Evolutionary conservation across 2,888 invertebrate genomes (phyloP).

Genomic region (Chelonus formosanus): DNA sequence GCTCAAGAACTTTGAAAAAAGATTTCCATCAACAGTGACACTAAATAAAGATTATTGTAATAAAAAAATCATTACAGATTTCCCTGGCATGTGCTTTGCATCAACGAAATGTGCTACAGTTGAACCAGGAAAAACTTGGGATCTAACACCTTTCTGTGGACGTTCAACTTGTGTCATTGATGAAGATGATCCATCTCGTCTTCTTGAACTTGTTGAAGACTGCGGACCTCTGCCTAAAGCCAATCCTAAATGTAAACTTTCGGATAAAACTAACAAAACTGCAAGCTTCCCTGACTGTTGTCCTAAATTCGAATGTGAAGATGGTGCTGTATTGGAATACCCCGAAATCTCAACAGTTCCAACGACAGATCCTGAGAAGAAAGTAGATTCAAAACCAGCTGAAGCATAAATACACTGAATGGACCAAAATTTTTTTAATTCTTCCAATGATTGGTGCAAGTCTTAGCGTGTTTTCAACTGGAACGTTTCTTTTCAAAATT

Average conservation of each 20-base stretch:
- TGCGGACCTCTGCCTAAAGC: slow-evolving; percentile 88
- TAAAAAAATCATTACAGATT: slow-evolving; percentile 69
- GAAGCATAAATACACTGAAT: slow-evolving; percentile 32
- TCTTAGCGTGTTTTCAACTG: too few relatives aligned
- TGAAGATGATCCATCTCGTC: slow-evolving; percentile 78
- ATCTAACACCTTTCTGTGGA: slow-evolving; percentile 89
- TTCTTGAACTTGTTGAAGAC: slow-evolving; percentile 86
- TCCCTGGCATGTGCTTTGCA: slow-evolving; percentile 91
- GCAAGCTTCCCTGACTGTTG: slow-evolving; percentile 88
- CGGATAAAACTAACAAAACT: slow-evolving; percentile 89
- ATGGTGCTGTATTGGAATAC: slow-evolving; percentile 85
- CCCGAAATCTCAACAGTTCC: slow-evolving; percentile 77
- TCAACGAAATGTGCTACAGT: slow-evolving; percentile 89
- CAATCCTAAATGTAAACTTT: slow-evolving; percentile 88
- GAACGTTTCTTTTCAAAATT: too few relatives aligned
- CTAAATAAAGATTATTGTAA: too few relatives aligned
- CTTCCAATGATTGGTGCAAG: not conserved
- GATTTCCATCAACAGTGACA: too few relatives aligned
- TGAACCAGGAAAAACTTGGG: slow-evolving; percentile 86
- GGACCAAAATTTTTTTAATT: too few relatives aligned
- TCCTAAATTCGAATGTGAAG: slow-evolving; percentile 85
- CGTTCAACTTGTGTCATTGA: slow-evolving; percentile 85
- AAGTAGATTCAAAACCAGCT: slow-evolving; percentile 56
- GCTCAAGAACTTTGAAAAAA: not conserved
- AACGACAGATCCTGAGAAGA: slow-evolving; percentile 63